Evolutionary conservation across 2,888 invertebrate species (phyloP), one percentile per base, ranked within the genome.

Genomic region (Rhaphigaster nebulosa): DNA sequence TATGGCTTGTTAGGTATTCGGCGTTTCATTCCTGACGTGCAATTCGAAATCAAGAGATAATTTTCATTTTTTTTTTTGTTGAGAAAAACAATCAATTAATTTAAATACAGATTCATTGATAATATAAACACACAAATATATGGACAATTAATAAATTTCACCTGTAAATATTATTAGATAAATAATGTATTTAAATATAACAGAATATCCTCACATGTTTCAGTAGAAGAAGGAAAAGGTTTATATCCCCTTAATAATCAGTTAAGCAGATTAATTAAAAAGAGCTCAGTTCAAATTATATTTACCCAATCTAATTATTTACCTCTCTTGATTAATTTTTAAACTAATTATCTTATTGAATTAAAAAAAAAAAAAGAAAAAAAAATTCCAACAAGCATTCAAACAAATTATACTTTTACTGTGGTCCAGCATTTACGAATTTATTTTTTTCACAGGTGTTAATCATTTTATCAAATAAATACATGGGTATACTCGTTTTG

Each of bases 251-350:
- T 76, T 76, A 38, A 38, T 76, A 76, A 76, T 76, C 38, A 34
- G 34, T 0, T 76, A 76, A 76, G 70, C 70, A 76, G 70, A 76
- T 76, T 76, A 76, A 76, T 76, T 76, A 76, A 38, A 76, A 23
- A 76, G 70, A 76, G 38, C 34, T 38, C 15, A 76, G 70, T 23
- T 38, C 6, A 76, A 76, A 76, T 76, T 76, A 76, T 76, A 76
- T 76, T 76, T 76, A 76, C 38, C 34, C 34, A 38, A 76, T 23
- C 34, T 76, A 38, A 76, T 76, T 76, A 76, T 38, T 76, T 76
- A 76, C 70, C 70, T 34, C 20, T 38, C 34, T 76, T 76, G 38
- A 76, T 76, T 76, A 76, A 38, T 76, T 76, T 76, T 2, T 38
- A 38, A 76, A 76, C 34, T 38, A 6, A 76, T 76, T 76, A 76